These are phyloP conservation scores for Platycheirus albimanus DNA, from an alignment of 2,888 invertebrate species.

Conservation along the genomic window DNA sequence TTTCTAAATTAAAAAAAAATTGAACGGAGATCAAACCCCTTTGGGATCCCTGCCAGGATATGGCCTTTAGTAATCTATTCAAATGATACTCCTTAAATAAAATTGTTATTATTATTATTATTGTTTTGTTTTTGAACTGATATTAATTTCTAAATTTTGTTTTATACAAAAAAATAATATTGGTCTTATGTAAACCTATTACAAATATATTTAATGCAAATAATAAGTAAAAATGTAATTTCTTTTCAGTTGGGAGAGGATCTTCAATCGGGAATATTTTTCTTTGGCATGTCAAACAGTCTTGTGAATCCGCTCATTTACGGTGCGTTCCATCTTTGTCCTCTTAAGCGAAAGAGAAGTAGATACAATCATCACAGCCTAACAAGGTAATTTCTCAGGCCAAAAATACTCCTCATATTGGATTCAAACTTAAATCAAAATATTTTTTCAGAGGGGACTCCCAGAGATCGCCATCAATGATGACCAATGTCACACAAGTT, in stretches of 20 bases:
- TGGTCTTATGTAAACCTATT: too few relatives aligned
- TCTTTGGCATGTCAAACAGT: constrained; percentile 94
- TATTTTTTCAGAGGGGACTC: constrained; percentile 80
- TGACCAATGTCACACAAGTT: constrained; percentile 82
- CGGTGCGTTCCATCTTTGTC: constrained; percentile 93
- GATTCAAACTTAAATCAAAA: constrained; percentile 21
- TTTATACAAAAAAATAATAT: too few relatives aligned
- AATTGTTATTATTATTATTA: too few relatives aligned
- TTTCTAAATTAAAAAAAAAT: too few relatives aligned
- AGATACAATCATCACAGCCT: constrained; percentile 79
- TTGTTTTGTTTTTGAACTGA: too few relatives aligned
- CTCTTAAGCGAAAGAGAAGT: constrained; percentile 82
- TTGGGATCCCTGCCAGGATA: too few relatives aligned
- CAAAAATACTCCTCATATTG: neutral
- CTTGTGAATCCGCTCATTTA: constrained; percentile 93
- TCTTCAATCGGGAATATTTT: constrained; percentile 89
- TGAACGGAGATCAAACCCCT: too few relatives aligned
- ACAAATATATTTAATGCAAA: too few relatives aligned
- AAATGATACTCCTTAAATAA: too few relatives aligned
- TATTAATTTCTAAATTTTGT: too few relatives aligned
- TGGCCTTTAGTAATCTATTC: too few relatives aligned
- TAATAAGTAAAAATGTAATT: too few relatives aligned
- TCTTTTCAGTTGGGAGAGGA: constrained; percentile 87
- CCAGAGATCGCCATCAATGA: constrained; percentile 81
- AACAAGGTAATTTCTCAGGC: constrained; percentile 78